Base-by-base conservation (phyloP, 2,888 invertebrate species). In the Noctuana brunneofusca region DNA sequence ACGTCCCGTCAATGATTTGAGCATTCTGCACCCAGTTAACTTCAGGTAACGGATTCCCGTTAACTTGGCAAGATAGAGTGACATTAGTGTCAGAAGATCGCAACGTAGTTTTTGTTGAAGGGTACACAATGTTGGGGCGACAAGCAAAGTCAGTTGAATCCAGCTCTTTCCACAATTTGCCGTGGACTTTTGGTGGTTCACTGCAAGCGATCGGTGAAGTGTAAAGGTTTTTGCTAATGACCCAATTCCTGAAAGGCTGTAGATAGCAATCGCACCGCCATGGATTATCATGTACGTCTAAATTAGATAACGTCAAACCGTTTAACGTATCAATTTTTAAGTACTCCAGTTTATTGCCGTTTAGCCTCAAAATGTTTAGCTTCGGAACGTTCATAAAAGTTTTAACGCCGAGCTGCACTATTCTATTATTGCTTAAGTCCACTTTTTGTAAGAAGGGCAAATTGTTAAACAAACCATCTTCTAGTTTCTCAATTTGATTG, bases 261-360 rank as follows among this genome's bases (percentile, higher is more conserved):
- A 98, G 87, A 67, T 95, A 94, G 75, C 98, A 98, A 76, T 97
- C 96, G 78, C 98, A 98, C 65, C 95, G 93, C 97, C 97, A 98
- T 0, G 96, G 96, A 79, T 98, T 98, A 66, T 95, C 94, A 67
- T 94, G 94, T 0, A 97, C 90, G 59, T 95, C 95, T 48, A 98
- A 87, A 73, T 95, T 95, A 24, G 93, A 93, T 58, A 97, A 83
- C 1, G 93, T 92, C 58, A 97, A 84, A 32, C 93, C 92, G 62
- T 92, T 92, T 64, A 96, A 93, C 5, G 95, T 93, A 65, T 94
- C 94, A 52, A 93, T 89, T 73, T 93, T 93, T 53, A 97, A 82
- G 58, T 93, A 92, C 58, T 94, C 94, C 59, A 98, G 86, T 73
- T 93, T 94, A 80, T 98, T 98, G 41, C 94, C 93, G 68, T 95